phyloP scores from a whole-genome alignment of 2,113 vertebrate genomes.

The Riparia riparia region DNA sequence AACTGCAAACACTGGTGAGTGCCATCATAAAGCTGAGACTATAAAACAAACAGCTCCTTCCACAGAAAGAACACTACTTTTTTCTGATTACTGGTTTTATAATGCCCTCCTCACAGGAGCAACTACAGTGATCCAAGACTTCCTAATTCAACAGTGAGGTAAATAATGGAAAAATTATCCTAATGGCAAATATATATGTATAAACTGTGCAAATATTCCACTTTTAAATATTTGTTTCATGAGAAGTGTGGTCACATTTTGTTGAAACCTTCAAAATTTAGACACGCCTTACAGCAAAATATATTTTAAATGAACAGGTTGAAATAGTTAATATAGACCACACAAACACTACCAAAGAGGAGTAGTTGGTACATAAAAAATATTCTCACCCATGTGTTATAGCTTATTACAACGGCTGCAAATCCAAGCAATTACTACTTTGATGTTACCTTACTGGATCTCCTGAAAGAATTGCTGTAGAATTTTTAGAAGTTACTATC shows the following conservation, averaged over 20 bases:
- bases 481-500: not conserved
- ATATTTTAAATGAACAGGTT: not conserved
- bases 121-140: not conserved
- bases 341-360: not conserved
- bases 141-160: not conserved
- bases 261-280: not conserved
- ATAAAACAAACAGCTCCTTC: not conserved
- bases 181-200: not conserved
- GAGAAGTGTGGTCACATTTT: not conserved
- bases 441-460: not conserved
- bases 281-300: not conserved
- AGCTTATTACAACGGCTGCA: not conserved
- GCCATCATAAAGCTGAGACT: not conserved
- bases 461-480: not conserved
- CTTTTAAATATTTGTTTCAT: not conserved
- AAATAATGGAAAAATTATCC: not conserved
- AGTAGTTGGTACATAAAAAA: not conserved
- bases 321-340: not conserved
- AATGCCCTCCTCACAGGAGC: not conserved
- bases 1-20: not conserved
- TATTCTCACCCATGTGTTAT: not conserved
- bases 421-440: constrained; percentile 1
- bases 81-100: not conserved
- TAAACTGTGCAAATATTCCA: not conserved
- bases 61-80: not conserved